Conservation (phyloP, 2,797 vertebrate genomes). For the Spinus olivaceus region DNA sequence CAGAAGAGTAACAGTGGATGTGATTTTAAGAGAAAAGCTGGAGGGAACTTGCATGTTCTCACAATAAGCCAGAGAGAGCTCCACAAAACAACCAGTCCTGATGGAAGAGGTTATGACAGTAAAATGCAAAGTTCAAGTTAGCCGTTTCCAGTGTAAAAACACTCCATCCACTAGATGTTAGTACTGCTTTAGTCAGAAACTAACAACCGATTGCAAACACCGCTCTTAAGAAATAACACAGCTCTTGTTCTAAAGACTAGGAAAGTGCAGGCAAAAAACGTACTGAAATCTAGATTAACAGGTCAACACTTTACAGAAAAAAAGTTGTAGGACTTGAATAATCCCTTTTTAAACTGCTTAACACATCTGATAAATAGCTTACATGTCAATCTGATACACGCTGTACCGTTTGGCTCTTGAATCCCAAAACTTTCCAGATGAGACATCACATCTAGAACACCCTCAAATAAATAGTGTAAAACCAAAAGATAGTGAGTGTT, state of each 20-base stretch:
- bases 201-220: background rate
- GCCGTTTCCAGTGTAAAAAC: slow-evolving; percentile 34
- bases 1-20: background rate
- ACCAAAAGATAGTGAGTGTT: slow-evolving; percentile 30
- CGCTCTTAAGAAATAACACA: background rate
- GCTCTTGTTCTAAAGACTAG: background rate
- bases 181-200: slow-evolving; percentile 22
- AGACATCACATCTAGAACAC: slow-evolving; percentile 33
- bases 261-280: background rate
- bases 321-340: slow-evolving; percentile 27
- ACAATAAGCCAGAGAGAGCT: background rate
- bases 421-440: slow-evolving; percentile 21
- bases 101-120: background rate
- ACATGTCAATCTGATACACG: slow-evolving; percentile 9
- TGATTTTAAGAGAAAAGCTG: background rate
- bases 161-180: background rate
- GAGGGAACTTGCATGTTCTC: background rate
- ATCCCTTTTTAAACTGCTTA: slow-evolving; percentile 57
- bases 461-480: slow-evolving; percentile 70
- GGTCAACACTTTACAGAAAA: slow-evolving; percentile 13
- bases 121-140: slow-evolving; percentile 24
- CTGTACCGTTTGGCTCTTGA: slow-evolving; percentile 42
- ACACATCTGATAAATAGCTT: slow-evolving; percentile 10
- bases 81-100: background rate
- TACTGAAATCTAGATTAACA: background rate